These are phyloP conservation scores for Vulpes ferrilata DNA, from an alignment of 2,113 vertebrate species.

Conservation along the genomic window DNA sequence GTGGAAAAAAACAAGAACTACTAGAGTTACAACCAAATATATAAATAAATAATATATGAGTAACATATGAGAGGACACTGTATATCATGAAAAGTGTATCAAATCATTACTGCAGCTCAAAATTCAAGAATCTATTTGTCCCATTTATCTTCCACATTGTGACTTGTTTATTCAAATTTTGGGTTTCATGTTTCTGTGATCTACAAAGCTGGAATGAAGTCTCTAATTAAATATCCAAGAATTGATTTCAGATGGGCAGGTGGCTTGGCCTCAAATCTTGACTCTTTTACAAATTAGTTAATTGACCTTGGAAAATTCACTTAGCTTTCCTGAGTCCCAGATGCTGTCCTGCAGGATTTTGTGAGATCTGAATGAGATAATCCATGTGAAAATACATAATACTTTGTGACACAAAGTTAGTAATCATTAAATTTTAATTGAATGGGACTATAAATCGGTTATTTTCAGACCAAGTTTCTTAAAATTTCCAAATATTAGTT, in stretches of 20 bases:
- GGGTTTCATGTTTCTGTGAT: conserved; percentile 1
- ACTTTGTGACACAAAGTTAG: not conserved
- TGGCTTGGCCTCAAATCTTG: not conserved
- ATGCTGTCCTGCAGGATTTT: not conserved
- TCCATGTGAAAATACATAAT: not conserved
- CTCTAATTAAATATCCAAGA: conserved; percentile 33
- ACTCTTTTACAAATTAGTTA: conserved; percentile 54
- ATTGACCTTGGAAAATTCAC: conserved; percentile 12
- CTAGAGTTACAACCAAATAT: not conserved
- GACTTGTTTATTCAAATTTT: not conserved
- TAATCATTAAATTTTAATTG: not conserved
- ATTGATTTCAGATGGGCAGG: conserved; percentile 3
- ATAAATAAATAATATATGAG: not conserved
- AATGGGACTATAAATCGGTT: not conserved
- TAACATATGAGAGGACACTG: not conserved
- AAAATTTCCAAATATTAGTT: not conserved
- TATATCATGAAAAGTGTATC: not conserved
- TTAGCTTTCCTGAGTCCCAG: not conserved
- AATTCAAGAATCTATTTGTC: not conserved
- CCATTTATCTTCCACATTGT: not conserved
- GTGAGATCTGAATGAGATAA: conserved; percentile 12
- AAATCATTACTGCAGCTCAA: not conserved
- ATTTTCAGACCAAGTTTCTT: conserved; percentile 15
- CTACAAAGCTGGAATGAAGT: not conserved
- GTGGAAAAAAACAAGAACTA: not conserved